These are phyloP conservation scores for Gandaritis pyraliata DNA, from an alignment of 2,888 invertebrate species.

Conservation along the genomic window DNA sequence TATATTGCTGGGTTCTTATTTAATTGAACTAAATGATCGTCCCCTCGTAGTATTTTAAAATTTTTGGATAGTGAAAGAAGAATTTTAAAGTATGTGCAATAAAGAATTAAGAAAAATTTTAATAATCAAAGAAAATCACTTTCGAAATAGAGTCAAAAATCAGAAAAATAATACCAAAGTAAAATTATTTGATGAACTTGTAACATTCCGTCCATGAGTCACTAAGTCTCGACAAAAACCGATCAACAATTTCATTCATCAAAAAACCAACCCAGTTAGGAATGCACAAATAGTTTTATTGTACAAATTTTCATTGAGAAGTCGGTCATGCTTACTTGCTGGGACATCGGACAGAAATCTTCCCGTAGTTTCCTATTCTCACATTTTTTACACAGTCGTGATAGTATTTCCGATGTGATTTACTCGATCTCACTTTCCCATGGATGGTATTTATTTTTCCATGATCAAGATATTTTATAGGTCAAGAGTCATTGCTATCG, in stretches of 20 bases:
- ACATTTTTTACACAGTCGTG: slow-evolving; percentile 72
- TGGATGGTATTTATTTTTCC: slow-evolving; percentile 73
- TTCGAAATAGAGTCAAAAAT: too few relatives aligned
- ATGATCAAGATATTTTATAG: slow-evolving; percentile 57
- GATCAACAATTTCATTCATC: slow-evolving; percentile 21
- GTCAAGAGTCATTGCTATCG: slow-evolving; percentile 46
- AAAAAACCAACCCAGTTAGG: slow-evolving; percentile 40
- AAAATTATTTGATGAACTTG: too few relatives aligned
- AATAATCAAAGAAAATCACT: too few relatives aligned
- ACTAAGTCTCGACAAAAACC: slow-evolving; percentile 11
- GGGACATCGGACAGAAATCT: slow-evolving; percentile 66
- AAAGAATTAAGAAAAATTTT: too few relatives aligned
- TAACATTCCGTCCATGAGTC: slow-evolving; percentile 12
- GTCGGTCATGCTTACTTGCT: slow-evolving; percentile 62
- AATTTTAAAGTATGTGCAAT: too few relatives aligned
- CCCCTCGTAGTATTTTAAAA: neutral
- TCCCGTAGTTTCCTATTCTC: slow-evolving; percentile 65
- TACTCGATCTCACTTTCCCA: slow-evolving; percentile 75
- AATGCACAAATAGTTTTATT: slow-evolving; percentile 45
- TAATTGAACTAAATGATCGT: slow-evolving; percentile 20
- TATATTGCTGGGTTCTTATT: slow-evolving; percentile 17
- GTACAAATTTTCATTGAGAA: slow-evolving; percentile 51
- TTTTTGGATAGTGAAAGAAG: neutral
- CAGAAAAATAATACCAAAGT: too few relatives aligned
- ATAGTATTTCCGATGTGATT: slow-evolving; percentile 80